phyloP scores from a whole-genome alignment of 2,113 vertebrate genomes.

The rabbit (Oryctolagus cuniculus) region mOryCun1.1 NC_091436.1:85242501-85243000 shows the following conservation, averaged over 20 bases:
- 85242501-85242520: background rate
- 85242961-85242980: constrained; percentile 1
- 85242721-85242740: background rate
- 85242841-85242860: background rate
- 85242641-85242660: background rate
- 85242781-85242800: background rate
- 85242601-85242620: constrained; percentile 10
- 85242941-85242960: background rate
- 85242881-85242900: constrained; percentile 20
- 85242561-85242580: background rate
- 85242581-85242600: background rate
- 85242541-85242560: constrained; percentile 11
- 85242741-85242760: background rate
- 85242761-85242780: background rate
- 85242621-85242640: background rate
- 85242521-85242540: background rate
- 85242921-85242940: constrained; percentile 33
- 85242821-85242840: background rate
- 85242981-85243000: background rate
- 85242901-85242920: background rate
- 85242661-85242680: constrained; percentile 2
- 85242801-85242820: background rate
- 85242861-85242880: background rate
- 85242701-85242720: background rate
- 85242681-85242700: background rate